Evolutionary conservation across 2,113 vertebrate genomes (phyloP).

Genomic region (Hyaena hyaena): DNA sequence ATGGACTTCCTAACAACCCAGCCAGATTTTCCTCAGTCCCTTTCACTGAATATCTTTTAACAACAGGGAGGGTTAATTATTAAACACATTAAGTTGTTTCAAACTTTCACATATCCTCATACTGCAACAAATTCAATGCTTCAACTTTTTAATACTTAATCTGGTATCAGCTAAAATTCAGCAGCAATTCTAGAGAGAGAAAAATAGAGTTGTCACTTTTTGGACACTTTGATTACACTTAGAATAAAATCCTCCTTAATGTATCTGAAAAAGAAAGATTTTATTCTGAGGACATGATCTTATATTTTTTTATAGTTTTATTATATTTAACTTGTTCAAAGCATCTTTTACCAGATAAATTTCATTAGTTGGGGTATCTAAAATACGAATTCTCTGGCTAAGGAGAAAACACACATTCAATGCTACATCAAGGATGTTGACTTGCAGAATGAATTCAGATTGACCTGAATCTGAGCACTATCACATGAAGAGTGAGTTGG

Average conservation of each 20-base stretch:
- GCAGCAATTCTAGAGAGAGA: background rate
- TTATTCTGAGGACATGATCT: background rate
- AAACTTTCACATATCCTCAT: background rate
- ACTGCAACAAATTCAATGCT: background rate
- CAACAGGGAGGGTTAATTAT: background rate
- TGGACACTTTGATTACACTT: background rate
- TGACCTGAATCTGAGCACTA: background rate
- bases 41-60: background rate
- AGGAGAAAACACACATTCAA: background rate
- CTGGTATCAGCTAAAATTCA: background rate
- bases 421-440: background rate
- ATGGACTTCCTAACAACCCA: background rate
- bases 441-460: background rate
- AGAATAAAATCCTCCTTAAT: background rate
- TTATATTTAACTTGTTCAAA: background rate
- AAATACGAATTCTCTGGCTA: background rate
- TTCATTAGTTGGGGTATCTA: background rate
- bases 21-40: background rate
- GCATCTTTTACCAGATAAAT: background rate
- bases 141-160: background rate
- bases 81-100: background rate
- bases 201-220: background rate
- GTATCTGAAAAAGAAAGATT: background rate
- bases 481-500: background rate
- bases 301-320: background rate